phyloP scores from a whole-genome alignment of 2,113 vertebrate species.

The Paradoxurus hermaphroditus region DNA sequence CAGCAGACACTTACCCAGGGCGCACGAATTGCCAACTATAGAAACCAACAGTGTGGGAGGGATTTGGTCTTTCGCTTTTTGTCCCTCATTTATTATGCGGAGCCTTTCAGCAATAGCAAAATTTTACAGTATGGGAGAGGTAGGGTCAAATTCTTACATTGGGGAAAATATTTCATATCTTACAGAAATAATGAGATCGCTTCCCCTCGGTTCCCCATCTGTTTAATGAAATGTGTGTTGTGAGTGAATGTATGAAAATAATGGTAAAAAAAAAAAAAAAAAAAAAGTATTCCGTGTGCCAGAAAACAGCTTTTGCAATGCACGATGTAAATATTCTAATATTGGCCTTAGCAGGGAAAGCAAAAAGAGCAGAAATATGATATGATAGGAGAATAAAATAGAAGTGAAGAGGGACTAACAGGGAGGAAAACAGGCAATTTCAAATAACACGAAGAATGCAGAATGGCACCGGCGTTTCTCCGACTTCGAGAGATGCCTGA shows the following conservation, averaged over 20 bases:
- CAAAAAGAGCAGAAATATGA: background rate
- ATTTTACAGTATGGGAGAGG: background rate
- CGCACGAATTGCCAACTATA: background rate
- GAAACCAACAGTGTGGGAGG: background rate
- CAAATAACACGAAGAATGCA: background rate
- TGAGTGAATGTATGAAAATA: background rate
- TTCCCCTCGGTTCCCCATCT: background rate
- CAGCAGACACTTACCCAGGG: background rate
- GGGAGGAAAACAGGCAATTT: background rate
- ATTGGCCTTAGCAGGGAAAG: background rate
- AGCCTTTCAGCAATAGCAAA: background rate
- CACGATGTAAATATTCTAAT: background rate
- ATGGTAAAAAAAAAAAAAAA: background rate
- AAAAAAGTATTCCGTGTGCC: background rate
- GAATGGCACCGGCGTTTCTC: background rate
- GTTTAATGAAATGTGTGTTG: background rate
- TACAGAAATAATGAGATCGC: background rate
- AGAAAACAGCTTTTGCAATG: background rate
- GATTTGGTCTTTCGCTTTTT: background rate
- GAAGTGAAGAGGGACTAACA: background rate
- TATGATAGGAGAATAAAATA: background rate
- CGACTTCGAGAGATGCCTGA: background rate
- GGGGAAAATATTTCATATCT: background rate
- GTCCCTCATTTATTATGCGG: background rate
- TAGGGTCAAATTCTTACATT: background rate